Percentiles rank a stretch among this genome's conserved stretches.
Evolutionary conservation across 2,797 vertebrate genomes (phyloP).

Genomic region (Pelodytes ibericus): DNA sequence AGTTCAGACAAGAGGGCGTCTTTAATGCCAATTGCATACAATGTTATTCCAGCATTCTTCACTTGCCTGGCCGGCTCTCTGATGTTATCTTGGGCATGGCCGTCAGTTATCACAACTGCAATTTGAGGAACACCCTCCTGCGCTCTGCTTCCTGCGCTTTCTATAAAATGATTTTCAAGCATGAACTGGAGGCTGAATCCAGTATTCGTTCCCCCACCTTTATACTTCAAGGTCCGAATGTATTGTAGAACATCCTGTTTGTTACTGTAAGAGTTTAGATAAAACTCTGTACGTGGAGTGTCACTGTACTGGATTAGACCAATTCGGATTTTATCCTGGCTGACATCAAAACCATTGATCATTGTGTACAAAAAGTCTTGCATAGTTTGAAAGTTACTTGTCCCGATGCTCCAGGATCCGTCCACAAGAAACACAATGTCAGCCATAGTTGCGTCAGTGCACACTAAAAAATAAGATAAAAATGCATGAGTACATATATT

Average conservation of each 20-base stretch:
- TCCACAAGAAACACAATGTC: conserved; percentile 83
- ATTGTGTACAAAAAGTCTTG: conserved; percentile 72
- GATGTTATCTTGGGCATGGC: conserved; percentile 73
- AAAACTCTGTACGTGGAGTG: conserved; percentile 71
- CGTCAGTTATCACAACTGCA: conserved; percentile 75
- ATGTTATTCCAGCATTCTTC: conserved; percentile 67
- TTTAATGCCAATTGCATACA: conserved; percentile 78
- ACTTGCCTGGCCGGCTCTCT: conserved; percentile 60
- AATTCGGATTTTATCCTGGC: conserved; percentile 72
- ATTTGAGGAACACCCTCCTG: conserved; percentile 71
- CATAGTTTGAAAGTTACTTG: conserved; percentile 69
- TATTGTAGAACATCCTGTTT: conserved; percentile 67
- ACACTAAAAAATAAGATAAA: conserved; percentile 67
- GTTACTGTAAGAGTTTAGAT: conserved; percentile 66
- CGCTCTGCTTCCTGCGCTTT: conserved; percentile 66
- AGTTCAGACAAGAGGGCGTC: conserved; percentile 72
- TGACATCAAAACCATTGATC: conserved; percentile 74
- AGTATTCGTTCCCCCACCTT: conserved; percentile 70
- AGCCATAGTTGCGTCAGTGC: conserved; percentile 74
- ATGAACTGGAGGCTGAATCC: conserved; percentile 73
- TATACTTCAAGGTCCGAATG: conserved; percentile 68
- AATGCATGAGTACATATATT: no score
- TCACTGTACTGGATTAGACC: conserved; percentile 77
- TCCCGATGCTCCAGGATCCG: conserved; percentile 74
- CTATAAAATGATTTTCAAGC: conserved; percentile 71